Conservation (phyloP, 2,888 invertebrate species). For the Ecliptopera silaceata region DNA sequence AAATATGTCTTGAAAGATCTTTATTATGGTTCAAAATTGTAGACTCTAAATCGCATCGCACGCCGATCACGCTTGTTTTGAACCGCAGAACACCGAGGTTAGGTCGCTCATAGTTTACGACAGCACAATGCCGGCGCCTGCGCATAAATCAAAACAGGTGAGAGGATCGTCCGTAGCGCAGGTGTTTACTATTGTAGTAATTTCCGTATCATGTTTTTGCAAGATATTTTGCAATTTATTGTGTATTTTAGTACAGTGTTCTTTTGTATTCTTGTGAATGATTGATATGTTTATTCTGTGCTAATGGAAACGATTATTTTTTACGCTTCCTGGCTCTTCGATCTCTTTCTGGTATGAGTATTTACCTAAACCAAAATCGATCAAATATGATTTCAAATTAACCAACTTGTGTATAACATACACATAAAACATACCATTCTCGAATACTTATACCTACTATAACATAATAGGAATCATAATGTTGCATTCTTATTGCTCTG, state of each 20-base stretch:
- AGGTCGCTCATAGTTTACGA: constrained; percentile 67
- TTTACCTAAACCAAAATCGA: too few species aligned
- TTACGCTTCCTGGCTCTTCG: too few species aligned
- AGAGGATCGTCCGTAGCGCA: constrained; percentile 49
- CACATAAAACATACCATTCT: too few species aligned
- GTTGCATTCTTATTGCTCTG: too few species aligned
- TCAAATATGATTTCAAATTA: too few species aligned
- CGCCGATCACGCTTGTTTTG: background rate
- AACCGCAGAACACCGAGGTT: constrained; percentile 59
- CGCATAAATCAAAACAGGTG: constrained; percentile 76
- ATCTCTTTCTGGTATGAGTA: too few species aligned
- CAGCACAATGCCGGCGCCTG: constrained; percentile 68
- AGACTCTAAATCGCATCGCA: background rate
- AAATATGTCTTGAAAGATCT: too few species aligned
- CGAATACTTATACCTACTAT: too few species aligned
- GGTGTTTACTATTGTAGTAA: constrained; percentile 51
- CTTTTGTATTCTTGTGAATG: background rate
- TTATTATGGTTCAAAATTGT: background rate
- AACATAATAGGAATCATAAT: too few species aligned
- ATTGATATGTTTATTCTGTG: background rate
- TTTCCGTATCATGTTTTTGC: constrained; percentile 20
- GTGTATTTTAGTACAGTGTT: background rate
- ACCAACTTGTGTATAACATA: too few species aligned
- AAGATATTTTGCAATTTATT: background rate
- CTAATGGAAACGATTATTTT: background rate